Conservation (phyloP, 2,888 invertebrate species). For the Theodoxus fluviatilis region DNA sequence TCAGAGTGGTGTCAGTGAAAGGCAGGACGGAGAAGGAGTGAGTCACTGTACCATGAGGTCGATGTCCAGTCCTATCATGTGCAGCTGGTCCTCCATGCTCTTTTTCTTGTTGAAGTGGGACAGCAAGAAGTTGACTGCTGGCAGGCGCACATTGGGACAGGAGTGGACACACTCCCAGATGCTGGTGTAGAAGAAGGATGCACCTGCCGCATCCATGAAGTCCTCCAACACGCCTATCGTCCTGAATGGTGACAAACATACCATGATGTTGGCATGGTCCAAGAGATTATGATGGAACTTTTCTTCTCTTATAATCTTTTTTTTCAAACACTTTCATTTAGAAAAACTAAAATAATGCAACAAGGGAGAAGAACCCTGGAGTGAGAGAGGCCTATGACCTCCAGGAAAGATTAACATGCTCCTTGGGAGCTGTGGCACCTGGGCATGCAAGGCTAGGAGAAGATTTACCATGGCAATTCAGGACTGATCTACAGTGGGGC, state of each 20-base stretch:
- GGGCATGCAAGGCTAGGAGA: too few relatives aligned
- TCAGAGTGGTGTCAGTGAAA: too few relatives aligned
- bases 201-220: constrained; percentile 79
- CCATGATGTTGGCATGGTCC: not conserved
- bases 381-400: too few relatives aligned
- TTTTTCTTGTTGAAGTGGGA: constrained; percentile 81
- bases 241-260: constrained; percentile 35
- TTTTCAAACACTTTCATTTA: not conserved
- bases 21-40: too few relatives aligned
- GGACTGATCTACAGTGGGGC: too few relatives aligned
- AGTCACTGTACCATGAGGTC: constrained; percentile 76
- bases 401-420: too few relatives aligned
- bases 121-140: constrained; percentile 81
- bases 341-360: not conserved
- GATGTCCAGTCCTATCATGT: constrained; percentile 83
- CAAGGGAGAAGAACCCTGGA: not conserved
- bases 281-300: not conserved
- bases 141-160: constrained; percentile 80
- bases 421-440: too few relatives aligned
- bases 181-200: constrained; percentile 83
- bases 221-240: constrained; percentile 70
- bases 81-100: constrained; percentile 81
- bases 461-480: too few relatives aligned
- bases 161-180: constrained; percentile 87
- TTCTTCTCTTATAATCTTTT: not conserved